Conservation (phyloP, 2,113 vertebrate genomes). For the Prunella fulvescens region DNA sequence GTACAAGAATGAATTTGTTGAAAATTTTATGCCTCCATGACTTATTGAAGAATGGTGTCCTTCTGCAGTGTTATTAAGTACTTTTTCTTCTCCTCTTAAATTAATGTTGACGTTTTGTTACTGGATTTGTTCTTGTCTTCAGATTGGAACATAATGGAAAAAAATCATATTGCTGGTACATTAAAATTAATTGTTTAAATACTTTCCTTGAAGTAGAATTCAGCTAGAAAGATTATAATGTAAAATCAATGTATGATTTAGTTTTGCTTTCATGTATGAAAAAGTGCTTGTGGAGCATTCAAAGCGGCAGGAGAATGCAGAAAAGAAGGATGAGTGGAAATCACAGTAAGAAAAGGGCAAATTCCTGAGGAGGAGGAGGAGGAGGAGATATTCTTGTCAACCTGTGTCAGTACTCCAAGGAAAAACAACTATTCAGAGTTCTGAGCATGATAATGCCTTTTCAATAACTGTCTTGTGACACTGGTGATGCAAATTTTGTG, state of each 20-base stretch:
- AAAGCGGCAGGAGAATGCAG: background rate
- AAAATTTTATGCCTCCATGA: slow-evolving; percentile 67
- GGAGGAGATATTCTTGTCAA: fast-evolving
- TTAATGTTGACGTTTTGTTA: slow-evolving; percentile 69
- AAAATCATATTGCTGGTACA: slow-evolving; percentile 45
- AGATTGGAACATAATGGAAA: slow-evolving; percentile 64
- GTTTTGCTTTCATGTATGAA: background rate
- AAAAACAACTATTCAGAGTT: background rate
- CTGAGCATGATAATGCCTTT: background rate
- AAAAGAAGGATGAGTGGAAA: background rate
- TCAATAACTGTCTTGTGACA: background rate
- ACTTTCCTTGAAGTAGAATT: slow-evolving; percentile 50
- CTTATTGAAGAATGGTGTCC: slow-evolving; percentile 58
- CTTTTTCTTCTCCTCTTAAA: slow-evolving; percentile 74
- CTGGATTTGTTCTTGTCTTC: slow-evolving; percentile 69
- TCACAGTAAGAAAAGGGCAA: background rate
- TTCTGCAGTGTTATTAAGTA: slow-evolving; percentile 67
- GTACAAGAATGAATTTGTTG: slow-evolving; percentile 70
- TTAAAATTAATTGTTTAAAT: slow-evolving; percentile 69
- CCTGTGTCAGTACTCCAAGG: background rate
- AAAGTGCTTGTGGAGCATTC: background rate
- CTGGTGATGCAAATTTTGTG: background rate
- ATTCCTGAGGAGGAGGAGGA: background rate
- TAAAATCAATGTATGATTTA: slow-evolving; percentile 49
- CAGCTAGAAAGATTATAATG: slow-evolving; percentile 8